Evolutionary conservation across 2,888 invertebrate genomes (phyloP), one percentile per base, ranked within the genome.

Genomic region (Melinaea marsaeus): DNA sequence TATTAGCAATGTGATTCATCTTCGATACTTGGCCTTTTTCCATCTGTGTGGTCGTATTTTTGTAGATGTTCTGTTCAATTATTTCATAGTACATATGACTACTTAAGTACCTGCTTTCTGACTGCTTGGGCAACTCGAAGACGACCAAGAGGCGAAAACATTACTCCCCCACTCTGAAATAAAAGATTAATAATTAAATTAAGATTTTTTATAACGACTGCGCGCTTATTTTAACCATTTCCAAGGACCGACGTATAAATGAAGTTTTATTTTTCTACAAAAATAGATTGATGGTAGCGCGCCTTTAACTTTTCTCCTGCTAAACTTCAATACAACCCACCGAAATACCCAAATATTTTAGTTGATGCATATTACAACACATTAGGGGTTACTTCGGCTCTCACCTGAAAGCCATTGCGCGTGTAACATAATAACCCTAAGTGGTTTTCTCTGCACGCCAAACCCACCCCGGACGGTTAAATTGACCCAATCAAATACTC

Each of bases 81-180:
- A 11, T 32, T 55, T n/a, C n/a, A 51, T 51, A 22, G 3, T 51
- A 51, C 32, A 51, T 51, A 9, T n/a, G 32, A 32, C 32, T 3
- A 7, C 7, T 7, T 55, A 51, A 32, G 22, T 57, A 91, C 91
- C 88, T 91, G 91, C 79, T 91, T 91, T 57, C 91, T 81, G 33
- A 91, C 91, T n/a, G 91, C 91, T 71, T 91, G 91, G 1, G 91
- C 91, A 22, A 91, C 91, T 65, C 91, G 78, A 45, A 91, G 81
- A 33, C 91, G 84, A 0, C 91, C 91, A 61, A 91, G 75, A 0
- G 91, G 91, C 0, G 91, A 91, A 65, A 90, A 91, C 91, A 91
- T 91, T 6, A 91, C 91, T 2, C 91, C 91, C 0, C 90, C 91
- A 60, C 90, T 91, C 91, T 91, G 87, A 4, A 86, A 60, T 66